A percentile compares a stretch with the other conserved stretches of the same genome.
Conservation (phyloP, 2,797 vertebrate species). For the Nannoperca australis region DNA sequence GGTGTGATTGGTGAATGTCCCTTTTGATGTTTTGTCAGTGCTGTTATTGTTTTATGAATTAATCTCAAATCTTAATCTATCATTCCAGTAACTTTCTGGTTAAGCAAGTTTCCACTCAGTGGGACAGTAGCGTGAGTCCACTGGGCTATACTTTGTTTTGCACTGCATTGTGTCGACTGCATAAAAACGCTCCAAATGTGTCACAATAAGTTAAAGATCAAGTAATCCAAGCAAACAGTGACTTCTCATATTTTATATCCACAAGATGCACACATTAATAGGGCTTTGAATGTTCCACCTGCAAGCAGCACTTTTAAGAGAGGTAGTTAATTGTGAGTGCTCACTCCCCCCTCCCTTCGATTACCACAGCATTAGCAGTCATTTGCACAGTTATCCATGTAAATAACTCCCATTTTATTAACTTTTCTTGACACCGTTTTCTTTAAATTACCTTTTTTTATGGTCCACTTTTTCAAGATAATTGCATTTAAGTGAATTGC, state of each 20-base stretch:
- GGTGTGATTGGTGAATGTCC: slow-evolving; percentile 45
- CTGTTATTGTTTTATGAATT: slow-evolving; percentile 29
- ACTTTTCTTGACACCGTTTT: slow-evolving; percentile 78
- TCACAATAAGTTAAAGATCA: slow-evolving; percentile 45
- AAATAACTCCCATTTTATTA: slow-evolving; percentile 82
- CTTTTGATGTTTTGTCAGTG: slow-evolving; percentile 44
- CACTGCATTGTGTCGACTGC: slow-evolving; percentile 28
- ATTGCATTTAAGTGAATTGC: slow-evolving; percentile 80
- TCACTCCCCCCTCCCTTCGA: slow-evolving; percentile 63
- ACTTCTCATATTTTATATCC: slow-evolving; percentile 60
- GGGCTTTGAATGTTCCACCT: slow-evolving; percentile 67
- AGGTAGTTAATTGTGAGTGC: slow-evolving; percentile 64
- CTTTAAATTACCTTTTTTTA: slow-evolving; percentile 79
- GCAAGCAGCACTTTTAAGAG: slow-evolving; percentile 72
- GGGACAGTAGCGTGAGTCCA: slow-evolving; percentile 10
- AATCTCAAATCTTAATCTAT: slow-evolving; percentile 32
- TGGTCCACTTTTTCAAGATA: slow-evolving; percentile 78
- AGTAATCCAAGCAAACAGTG: slow-evolving; percentile 38
- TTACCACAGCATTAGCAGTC: slow-evolving; percentile 74
- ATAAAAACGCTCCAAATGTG: slow-evolving; percentile 36
- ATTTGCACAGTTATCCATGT: slow-evolving; percentile 78
- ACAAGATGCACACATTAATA: slow-evolving; percentile 43
- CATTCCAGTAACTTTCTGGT: slow-evolving; percentile 11
- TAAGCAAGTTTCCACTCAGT: slow-evolving; percentile 21
- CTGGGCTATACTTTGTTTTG: slow-evolving; percentile 34